Evolutionary conservation across 2,888 invertebrate genomes (phyloP).

Genomic region (Melanchra persicariae): DNA sequence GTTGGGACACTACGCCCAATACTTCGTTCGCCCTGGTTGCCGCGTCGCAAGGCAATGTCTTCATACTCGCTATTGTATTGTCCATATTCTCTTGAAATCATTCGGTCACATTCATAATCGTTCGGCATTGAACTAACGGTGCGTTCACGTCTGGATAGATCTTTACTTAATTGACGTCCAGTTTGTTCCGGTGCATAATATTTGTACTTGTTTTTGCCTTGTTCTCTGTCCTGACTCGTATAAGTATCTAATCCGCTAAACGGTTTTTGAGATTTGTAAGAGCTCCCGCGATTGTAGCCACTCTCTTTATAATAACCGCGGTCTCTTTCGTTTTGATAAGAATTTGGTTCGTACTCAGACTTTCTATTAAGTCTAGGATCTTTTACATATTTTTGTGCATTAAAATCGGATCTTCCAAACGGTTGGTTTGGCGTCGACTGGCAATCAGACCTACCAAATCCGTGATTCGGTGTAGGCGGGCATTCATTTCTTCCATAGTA

Average conservation of each 20-base stretch:
- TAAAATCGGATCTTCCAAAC: constrained; percentile 63
- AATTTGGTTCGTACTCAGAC: constrained; percentile 73
- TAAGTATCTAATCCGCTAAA: constrained; percentile 66
- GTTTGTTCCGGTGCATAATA: constrained; percentile 52
- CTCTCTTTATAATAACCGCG: constrained; percentile 74
- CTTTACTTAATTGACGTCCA: constrained; percentile 52
- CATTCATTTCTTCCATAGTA: constrained; percentile 69
- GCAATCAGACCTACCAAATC: constrained; percentile 64
- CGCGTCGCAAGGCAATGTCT: constrained; percentile 63
- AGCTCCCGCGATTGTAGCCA: constrained; percentile 57
- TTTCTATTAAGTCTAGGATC: constrained; percentile 82
- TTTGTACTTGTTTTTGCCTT: constrained; percentile 68
- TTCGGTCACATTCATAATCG: constrained; percentile 57
- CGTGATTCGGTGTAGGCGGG: constrained; percentile 63
- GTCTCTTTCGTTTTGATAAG: constrained; percentile 73
- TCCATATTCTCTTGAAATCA: constrained; percentile 62
- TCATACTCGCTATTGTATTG: constrained; percentile 64
- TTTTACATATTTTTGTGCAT: constrained; percentile 67
- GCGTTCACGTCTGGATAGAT: constrained; percentile 45
- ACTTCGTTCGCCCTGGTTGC: constrained; percentile 73
- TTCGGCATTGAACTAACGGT: constrained; percentile 37
- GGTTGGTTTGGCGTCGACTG: constrained; percentile 48
- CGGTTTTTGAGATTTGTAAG: constrained; percentile 67
- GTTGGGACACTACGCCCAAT: constrained; percentile 60
- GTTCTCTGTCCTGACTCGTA: constrained; percentile 71